These are phyloP conservation scores for Lithobates sylvaticus DNA, from an alignment of 2,797 vertebrate genomes.

Conservation along the genomic window DNA sequence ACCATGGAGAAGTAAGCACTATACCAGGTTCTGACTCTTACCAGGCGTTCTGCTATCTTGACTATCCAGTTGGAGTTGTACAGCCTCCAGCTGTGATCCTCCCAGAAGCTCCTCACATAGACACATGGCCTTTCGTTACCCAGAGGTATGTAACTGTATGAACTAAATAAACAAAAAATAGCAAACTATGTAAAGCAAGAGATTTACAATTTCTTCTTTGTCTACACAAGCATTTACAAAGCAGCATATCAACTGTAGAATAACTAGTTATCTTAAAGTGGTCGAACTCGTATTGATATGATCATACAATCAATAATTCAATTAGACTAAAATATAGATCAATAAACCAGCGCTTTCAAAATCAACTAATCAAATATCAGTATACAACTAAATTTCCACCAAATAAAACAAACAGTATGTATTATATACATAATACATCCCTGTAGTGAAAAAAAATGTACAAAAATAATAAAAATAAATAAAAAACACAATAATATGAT, in stretches of 20 bases:
- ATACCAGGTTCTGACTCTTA: slow-evolving; percentile 56
- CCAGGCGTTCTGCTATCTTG: slow-evolving; percentile 82
- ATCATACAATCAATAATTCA: no score
- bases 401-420: no score
- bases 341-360: no score
- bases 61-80: slow-evolving; percentile 86
- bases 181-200: not conserved
- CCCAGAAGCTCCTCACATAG: slow-evolving; percentile 87
- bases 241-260: not conserved
- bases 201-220: not conserved
- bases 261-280: no score
- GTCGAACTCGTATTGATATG: no score
- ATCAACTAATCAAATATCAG: no score
- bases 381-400: no score
- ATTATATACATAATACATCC: no score
- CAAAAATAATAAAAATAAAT: no score
- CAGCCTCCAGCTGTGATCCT: slow-evolving; percentile 90
- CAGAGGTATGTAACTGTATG: slow-evolving; percentile 85
- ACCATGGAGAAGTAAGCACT: not conserved
- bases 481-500: no score
- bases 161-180: slow-evolving; percentile 72
- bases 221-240: not conserved
- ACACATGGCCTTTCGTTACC: slow-evolving; percentile 84
- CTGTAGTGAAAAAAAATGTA: no score
- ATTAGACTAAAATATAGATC: no score